Evolutionary conservation across 2,797 vertebrate genomes (phyloP), one percentile per base, ranked within the genome.

Genomic region (Urosaurus nigricauda): DNA sequence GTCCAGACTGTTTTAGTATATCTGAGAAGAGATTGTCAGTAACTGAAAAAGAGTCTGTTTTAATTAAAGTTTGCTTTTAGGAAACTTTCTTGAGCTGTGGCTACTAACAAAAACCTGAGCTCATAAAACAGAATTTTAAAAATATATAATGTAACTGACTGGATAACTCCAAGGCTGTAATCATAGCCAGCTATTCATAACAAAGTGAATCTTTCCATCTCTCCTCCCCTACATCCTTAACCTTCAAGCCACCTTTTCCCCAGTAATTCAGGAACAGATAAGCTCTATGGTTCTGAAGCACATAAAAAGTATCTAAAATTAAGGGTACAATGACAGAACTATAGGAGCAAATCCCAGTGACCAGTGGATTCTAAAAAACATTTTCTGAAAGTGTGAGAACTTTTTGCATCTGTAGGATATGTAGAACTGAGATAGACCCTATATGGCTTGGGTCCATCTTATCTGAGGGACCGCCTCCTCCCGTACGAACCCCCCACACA

Each of bases 41-140:
- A 70, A 79, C 74, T 84, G 51, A 71, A 60, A 35, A 82, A 37
- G 51, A 58, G 3, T 79, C 19, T 5, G 14, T 43, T 88, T 84
- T 84, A 84, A 88, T 79, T 88, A 83, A 88, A 40, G 35, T 79
- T 83, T 84, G 63, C 75, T 79, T 88, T 29, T 71, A 73, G 40
- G 43, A 60, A 58, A 40, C 21, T n/a, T 17, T 85, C 5, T 79
- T 1, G 53, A 78, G 75, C 65, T n/a, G 4, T 51, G 53, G 29
- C 58, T 56, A 83, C 68, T 8, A 68, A 77, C 58, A 85, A 77
- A 47, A 90, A 73, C 24, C 70, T 87, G 68, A 47, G 56, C 26
- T 71, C 14, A 75, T 1, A 58, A 29, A 91, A 86, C 1, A 73
- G 0, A 75, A 32, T 1, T 56, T 14, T 14, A 21, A 60, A 0